Base-by-base conservation (phyloP, 1,140 invertebrate genomes). In the Dolichoris vasculosae region DNA sequence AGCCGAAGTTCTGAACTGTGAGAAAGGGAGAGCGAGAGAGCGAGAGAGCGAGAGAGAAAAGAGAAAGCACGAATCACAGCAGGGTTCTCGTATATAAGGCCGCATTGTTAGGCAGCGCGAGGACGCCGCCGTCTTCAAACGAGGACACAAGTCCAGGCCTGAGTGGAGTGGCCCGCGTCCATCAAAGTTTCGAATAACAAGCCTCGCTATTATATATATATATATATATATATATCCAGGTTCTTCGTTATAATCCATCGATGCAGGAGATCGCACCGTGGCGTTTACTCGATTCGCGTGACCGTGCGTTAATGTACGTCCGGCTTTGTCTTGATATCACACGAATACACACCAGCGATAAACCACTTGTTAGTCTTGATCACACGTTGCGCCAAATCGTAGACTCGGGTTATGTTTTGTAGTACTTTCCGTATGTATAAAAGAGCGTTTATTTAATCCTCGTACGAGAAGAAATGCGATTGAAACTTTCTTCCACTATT, bases 111-210 rank as follows among this genome's bases (percentile, higher is more conserved):
- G 32, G 15, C 3, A 38, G 67, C 8, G 11, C 35, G 17, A 69
- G 13, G 63, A 67, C 48, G 48, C 48, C 20, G 48, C 26, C 63
- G 67, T 69, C 67, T 69, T 69, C 32, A 38, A 38, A 20, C 32
- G 67, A 69, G 4, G 32, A 38, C 32, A 38, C 11, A 20, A 59
- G 55, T 13, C 55, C 23, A 2, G 9, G 13, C 55, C 55, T 13
- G 20, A 26, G 55, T 38, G 0, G 67, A 75, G 71, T 46, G 26
- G 26, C n/a, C 8, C 26, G 43, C 71, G 83, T 82, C 85, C 86
- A 87, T 87, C 85, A 87, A 86, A 88, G 77, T 87, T 87, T 82
- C 51, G 84, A 30, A 82, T 86, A 87, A 87, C 86, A 80, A 83
- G 63, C n/a, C 63, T 51, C 48, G 26, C 38, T 59, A 46, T n/a